Evolutionary conservation across 30 jellyfish, hydroid and myxozoan species (phyloP).

Genomic region (Pelagia noctiluca): DNA sequence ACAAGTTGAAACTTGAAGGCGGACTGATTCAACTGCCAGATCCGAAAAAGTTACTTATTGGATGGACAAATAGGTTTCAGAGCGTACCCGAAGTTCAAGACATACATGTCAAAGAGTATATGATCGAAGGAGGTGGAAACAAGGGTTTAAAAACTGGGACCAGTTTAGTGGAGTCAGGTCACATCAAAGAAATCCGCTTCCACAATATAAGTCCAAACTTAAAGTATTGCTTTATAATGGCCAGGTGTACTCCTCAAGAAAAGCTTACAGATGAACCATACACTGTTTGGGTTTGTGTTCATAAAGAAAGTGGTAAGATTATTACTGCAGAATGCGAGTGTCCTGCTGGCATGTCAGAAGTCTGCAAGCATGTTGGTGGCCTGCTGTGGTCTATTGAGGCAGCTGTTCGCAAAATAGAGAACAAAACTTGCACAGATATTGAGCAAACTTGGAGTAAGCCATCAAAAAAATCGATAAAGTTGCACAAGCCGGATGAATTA

Average conservation of each 20-base stretch:
- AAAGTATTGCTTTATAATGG: constrained; percentile 54
- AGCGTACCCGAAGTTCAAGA: constrained; percentile 4
- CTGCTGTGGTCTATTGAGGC: constrained; percentile 20
- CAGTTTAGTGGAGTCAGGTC: too few species aligned
- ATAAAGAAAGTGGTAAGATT: constrained; percentile 24
- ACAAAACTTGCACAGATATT: constrained; percentile 38
- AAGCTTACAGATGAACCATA: constrained; percentile 40
- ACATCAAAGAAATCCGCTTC: too few species aligned
- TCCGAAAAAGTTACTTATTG: too few species aligned
- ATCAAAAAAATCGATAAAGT: background rate
- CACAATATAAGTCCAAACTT: too few species aligned
- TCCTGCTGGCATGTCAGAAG: constrained; percentile 28
- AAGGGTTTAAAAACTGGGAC: too few species aligned
- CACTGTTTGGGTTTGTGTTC: constrained; percentile 61
- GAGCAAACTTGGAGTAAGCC: constrained; percentile 50
- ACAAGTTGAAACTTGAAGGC: too few species aligned
- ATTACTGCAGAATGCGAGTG: constrained; percentile 51
- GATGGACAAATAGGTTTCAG: too few species aligned
- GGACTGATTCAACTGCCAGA: too few species aligned
- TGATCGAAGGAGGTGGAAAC: too few species aligned
- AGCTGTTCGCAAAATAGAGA: constrained; percentile 25
- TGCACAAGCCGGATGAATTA: constrained; percentile 16
- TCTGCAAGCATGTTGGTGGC: constrained; percentile 34
- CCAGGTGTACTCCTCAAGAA: constrained; percentile 45
- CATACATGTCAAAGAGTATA: constrained; percentile 3